These are phyloP conservation scores for Thymelicus sylvestris DNA, from an alignment of 2,888 invertebrate species.

Conservation along the genomic window DNA sequence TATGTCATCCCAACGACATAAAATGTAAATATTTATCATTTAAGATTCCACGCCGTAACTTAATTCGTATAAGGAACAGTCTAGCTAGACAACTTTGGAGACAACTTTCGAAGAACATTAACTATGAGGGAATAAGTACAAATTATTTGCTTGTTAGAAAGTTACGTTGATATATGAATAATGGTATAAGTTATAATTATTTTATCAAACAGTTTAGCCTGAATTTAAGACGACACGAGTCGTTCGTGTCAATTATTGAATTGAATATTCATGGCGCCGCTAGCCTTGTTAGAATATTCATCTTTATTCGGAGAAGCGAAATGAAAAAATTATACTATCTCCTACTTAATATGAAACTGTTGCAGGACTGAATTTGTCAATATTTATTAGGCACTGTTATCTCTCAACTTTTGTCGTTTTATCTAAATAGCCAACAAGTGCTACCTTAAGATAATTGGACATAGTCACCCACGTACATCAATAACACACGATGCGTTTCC, in stretches of 20 bases:
- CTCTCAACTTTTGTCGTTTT: too few relatives aligned
- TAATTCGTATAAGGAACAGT: background rate
- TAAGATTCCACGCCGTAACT: background rate
- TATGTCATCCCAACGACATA: too few relatives aligned
- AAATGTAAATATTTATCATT: too few relatives aligned
- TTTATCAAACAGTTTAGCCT: constrained; percentile 9
- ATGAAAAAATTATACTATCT: background rate
- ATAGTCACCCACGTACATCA: too few relatives aligned
- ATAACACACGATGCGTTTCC: too few relatives aligned
- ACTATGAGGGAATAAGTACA: background rate
- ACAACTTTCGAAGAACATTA: background rate
- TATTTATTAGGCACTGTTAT: too few relatives aligned
- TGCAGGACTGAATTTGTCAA: too few relatives aligned
- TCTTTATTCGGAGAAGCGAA: background rate
- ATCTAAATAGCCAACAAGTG: too few relatives aligned
- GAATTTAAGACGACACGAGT: constrained; percentile 11
- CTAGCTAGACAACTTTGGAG: background rate
- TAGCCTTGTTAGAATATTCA: constrained; percentile 16
- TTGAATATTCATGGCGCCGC: constrained; percentile 27
- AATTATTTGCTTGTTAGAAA: background rate
- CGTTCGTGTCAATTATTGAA: constrained; percentile 24
- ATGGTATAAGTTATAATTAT: background rate
- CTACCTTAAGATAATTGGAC: too few relatives aligned
- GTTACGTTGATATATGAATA: background rate
- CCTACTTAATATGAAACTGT: background rate